Evolutionary conservation across 2,113 vertebrate genomes (phyloP).

Genomic region (Pteropus alecto): DNA sequence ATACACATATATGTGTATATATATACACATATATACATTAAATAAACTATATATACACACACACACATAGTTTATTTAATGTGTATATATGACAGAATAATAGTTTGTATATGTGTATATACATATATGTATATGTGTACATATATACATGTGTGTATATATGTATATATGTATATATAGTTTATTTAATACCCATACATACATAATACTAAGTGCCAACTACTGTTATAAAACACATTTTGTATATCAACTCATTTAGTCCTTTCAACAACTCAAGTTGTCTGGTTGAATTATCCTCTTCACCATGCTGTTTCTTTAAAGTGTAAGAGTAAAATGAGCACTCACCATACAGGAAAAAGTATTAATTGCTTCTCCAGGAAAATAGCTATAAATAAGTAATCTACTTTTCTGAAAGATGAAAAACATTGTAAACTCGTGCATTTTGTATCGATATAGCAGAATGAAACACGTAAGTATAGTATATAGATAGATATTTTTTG

Average conservation of each 20-base stretch:
- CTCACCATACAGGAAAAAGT: not conserved
- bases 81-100: too few species aligned
- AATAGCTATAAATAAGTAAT: not conserved
- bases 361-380: not conserved
- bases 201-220: not conserved
- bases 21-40: too few species aligned
- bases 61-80: too few species aligned
- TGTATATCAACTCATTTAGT: not conserved
- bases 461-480: not conserved
- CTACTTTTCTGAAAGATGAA: not conserved
- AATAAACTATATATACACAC: too few species aligned
- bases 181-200: not conserved
- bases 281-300: not conserved
- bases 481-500: not conserved
- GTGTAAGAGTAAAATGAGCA: not conserved
- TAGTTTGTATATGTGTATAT: too few species aligned
- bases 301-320: not conserved
- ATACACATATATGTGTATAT: too few species aligned
- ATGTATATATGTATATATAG: not conserved
- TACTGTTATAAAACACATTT: not conserved
- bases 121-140: not conserved
- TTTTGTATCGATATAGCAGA: not conserved
- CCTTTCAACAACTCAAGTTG: not conserved
- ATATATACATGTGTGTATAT: too few species aligned
- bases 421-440: not conserved